Evolutionary conservation across 2,888 invertebrate species (phyloP), one percentile per base, ranked within the genome.

Genomic region (Noctua comes): DNA sequence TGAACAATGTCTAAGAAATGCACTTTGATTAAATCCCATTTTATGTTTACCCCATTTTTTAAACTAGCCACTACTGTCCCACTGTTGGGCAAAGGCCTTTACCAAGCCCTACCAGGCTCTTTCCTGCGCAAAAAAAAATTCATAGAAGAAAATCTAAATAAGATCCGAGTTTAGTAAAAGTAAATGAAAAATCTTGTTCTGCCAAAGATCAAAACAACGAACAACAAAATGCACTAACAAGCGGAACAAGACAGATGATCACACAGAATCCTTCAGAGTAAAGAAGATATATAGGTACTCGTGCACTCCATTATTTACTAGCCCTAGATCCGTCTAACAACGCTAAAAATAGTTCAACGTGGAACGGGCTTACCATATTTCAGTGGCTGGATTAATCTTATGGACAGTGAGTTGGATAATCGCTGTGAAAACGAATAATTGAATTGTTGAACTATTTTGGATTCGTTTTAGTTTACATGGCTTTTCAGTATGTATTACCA

Each of bases 311-410:
- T 83, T 83, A 77, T 71, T 77, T 59, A 83, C 48, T 27, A 43
- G 76, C 11, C 36, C 59, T 40, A 54, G 43, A 82, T 82, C 62
- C 40, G n/a, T n/a, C 65, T 83, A 78, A 71, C 83, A 59, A 77
- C 18, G 59, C 83, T 83, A 59, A 40, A 83, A 81, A 81, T 81
- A 81, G 81, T 68, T 59, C 21, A 71, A 21, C 16, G 46, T 59
- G 0, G 36, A 54, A 59, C 36, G 11, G 31, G 83, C 64, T 77
- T 57, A 83, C 46, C 72, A 81, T 81, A 83, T 54, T n/a, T 81
- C 66, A 68, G 51, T 6, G n/a, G 24, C n/a, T 21, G 43, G 51
- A 81, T 83, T 77, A 71, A 70, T 51, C 4, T 68, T 48, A 76
- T 65, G 16, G 36, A 76, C 57, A 64, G 54, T 40, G 54, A 27